These are phyloP conservation scores for Mormyrops boulengeri DNA, from an alignment of 2,797 vertebrate genomes.

Conservation along the genomic window DNA sequence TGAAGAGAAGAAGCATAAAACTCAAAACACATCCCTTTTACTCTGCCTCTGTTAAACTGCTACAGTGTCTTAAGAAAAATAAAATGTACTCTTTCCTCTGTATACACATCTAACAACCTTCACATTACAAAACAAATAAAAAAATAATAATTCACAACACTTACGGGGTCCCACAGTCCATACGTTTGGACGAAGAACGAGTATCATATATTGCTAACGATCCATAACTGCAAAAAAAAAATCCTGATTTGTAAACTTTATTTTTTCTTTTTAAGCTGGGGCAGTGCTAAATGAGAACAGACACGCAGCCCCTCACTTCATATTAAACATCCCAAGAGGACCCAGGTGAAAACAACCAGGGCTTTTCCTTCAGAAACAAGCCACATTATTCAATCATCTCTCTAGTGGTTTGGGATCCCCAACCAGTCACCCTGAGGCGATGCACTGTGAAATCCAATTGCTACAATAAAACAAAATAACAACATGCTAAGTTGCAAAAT, in stretches of 20 bases:
- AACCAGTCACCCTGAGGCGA: neutral
- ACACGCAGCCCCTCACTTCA: neutral
- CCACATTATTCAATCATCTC: neutral
- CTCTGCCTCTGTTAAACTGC: neutral
- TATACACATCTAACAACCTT: neutral
- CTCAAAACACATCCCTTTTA: neutral
- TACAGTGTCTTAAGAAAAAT: neutral
- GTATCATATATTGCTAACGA: neutral
- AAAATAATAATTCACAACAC: neutral
- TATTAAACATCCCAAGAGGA: neutral
- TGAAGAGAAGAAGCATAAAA: neutral
- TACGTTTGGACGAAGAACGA: neutral
- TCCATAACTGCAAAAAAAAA: neutral
- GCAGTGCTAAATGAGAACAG: neutral
- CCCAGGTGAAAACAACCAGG: neutral
- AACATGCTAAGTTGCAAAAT: neutral
- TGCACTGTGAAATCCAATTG: neutral
- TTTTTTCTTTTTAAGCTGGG: neutral
- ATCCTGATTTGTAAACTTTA: neutral
- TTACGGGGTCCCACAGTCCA: neutral
- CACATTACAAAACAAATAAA: neutral
- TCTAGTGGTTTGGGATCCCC: neutral
- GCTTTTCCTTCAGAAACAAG: neutral
- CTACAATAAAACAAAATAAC: neutral
- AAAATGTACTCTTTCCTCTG: neutral